Conservation (phyloP, 2,113 vertebrate genomes). For the Panurus biarmicus region DNA sequence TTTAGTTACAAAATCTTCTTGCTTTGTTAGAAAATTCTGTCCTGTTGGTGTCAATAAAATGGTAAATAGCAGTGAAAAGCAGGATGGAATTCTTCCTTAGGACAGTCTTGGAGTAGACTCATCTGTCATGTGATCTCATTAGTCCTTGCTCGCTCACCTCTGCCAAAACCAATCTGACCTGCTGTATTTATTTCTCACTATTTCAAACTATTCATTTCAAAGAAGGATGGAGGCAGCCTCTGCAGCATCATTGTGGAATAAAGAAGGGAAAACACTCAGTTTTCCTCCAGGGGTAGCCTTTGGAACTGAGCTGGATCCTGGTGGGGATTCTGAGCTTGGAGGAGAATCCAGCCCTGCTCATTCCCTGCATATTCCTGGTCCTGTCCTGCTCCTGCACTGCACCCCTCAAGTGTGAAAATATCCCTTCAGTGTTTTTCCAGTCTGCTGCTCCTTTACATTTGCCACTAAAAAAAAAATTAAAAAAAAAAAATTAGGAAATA, state of each 20-base stretch:
- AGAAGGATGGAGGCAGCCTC: neutral
- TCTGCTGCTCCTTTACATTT: neutral
- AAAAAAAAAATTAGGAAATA: neutral
- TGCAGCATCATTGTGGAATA: neutral
- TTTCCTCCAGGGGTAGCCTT: neutral
- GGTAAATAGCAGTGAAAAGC: neutral
- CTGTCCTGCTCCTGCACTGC: neutral
- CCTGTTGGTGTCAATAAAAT: neutral
- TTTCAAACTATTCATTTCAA: neutral
- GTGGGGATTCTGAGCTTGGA: fast-evolving
- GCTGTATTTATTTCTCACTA: neutral
- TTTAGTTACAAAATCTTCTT: neutral
- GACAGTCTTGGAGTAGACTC: neutral
- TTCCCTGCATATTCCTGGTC: neutral
- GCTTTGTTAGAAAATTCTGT: neutral
- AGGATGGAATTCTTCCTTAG: neutral
- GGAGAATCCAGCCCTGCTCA: neutral
- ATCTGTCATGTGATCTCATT: neutral
- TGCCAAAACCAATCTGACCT: neutral
- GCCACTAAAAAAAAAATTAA: neutral
- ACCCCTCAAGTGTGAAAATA: neutral
- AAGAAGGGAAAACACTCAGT: fast-evolving
- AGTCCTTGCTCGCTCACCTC: neutral
- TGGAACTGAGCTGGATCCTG: neutral
- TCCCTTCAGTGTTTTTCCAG: neutral